Conservation (phyloP, 2,797 vertebrate genomes). For the Ambastaia sidthimunki region DNA sequence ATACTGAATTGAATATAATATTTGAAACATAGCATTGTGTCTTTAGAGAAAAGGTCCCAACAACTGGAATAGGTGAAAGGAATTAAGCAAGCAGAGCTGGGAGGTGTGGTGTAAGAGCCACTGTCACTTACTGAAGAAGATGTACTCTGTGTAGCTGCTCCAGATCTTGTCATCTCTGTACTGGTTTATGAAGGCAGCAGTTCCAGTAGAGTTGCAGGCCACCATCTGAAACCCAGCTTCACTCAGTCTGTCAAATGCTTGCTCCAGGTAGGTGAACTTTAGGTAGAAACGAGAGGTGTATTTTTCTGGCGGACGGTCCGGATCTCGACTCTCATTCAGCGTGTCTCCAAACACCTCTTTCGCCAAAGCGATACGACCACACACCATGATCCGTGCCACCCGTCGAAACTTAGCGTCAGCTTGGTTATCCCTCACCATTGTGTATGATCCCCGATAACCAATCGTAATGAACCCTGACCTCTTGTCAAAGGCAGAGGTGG, state of each 20-base stretch:
- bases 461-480: constrained; percentile 87
- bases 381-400: constrained; percentile 88
- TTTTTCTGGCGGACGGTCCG: constrained; percentile 86
- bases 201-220: constrained; percentile 87
- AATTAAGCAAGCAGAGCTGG: constrained; percentile 25
- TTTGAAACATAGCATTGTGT: constrained; percentile 17
- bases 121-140: constrained; percentile 87
- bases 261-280: constrained; percentile 88
- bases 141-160: constrained; percentile 91
- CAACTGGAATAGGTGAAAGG: background rate
- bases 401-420: constrained; percentile 87
- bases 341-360: constrained; percentile 89
- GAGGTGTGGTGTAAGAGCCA: constrained; percentile 6
- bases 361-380: constrained; percentile 85
- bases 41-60: background rate
- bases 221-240: constrained; percentile 90
- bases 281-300: constrained; percentile 90
- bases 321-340: constrained; percentile 88
- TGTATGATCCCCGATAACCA: constrained; percentile 87
- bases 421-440: constrained; percentile 83
- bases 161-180: constrained; percentile 88
- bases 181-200: constrained; percentile 83
- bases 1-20: constrained; percentile 5
- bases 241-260: constrained; percentile 87
- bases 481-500: constrained; percentile 70